Evolutionary conservation across 2,113 vertebrate genomes (phyloP).

Genomic region (Sebastes fasciatus): DNA sequence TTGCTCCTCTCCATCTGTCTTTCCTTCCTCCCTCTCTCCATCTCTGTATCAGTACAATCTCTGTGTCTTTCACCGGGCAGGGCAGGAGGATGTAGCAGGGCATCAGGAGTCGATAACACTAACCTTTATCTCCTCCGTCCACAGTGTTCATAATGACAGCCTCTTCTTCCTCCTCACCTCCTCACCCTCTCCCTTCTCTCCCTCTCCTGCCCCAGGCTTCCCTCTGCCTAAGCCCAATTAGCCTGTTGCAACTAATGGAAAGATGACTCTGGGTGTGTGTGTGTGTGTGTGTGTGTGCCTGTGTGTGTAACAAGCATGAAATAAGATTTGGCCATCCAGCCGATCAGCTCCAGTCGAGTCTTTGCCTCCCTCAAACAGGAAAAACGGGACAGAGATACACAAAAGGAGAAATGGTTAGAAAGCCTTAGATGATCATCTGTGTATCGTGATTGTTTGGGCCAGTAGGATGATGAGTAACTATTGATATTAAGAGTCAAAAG

Average conservation of each 20-base stretch:
- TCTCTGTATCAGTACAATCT: constrained; percentile 18
- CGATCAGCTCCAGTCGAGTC: constrained; percentile 61
- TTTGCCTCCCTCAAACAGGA: constrained; percentile 48
- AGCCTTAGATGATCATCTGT: background rate
- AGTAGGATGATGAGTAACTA: background rate
- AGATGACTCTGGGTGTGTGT: constrained; percentile 19
- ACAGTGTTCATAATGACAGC: constrained; percentile 45
- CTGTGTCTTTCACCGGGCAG: constrained; percentile 35
- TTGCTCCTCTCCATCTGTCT: background rate
- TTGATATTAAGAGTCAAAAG: background rate
- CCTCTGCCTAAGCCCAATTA: constrained; percentile 78
- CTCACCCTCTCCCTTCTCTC: constrained; percentile 27
- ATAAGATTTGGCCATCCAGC: constrained; percentile 80
- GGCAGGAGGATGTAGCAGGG: constrained; percentile 27
- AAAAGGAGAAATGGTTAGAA: constrained; percentile 21
- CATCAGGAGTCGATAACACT: constrained; percentile 64
- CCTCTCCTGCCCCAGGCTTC: constrained; percentile 54
- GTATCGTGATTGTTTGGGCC: background rate
- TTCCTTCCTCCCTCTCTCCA: background rate
- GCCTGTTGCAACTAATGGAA: constrained; percentile 77
- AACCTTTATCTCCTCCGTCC: constrained; percentile 64
- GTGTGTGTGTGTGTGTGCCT: constrained; percentile 31
- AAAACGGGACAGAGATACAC: constrained; percentile 24
- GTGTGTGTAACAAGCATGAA: constrained; percentile 77
- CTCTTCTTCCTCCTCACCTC: constrained; percentile 48